Conservation (phyloP, 2,113 vertebrate genomes). For the Uria lomvia region DNA sequence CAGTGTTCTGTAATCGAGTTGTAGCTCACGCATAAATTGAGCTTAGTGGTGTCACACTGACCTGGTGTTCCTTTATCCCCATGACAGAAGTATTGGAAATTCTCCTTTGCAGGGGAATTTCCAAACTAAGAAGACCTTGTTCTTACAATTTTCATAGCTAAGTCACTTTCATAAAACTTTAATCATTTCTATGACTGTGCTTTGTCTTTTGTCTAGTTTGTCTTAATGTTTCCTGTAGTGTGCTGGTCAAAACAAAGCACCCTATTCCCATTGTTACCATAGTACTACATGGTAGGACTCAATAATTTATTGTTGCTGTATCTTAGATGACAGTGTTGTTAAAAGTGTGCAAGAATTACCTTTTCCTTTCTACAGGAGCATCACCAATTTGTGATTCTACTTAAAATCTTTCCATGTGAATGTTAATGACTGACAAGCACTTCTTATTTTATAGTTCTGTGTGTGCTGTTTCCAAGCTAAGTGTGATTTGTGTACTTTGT, state of each 20-base stretch:
- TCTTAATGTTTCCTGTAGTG: not conserved
- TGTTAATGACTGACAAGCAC: not conserved
- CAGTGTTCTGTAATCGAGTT: not conserved
- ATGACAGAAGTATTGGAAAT: not conserved
- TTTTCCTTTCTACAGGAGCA: not conserved
- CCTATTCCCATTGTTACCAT: not conserved
- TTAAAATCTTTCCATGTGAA: not conserved
- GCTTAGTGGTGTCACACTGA: not conserved
- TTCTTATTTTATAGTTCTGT: not conserved
- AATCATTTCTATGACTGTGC: not conserved
- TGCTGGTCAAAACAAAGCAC: not conserved
- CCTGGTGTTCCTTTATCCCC: not conserved
- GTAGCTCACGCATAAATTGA: not conserved
- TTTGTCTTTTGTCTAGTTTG: not conserved
- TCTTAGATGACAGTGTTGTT: not conserved
- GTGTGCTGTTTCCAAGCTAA: not conserved
- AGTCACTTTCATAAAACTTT: not conserved
- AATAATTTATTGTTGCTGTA: not conserved
- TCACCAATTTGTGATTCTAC: not conserved
- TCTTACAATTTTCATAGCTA: not conserved
- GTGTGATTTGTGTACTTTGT: not conserved
- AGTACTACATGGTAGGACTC: not conserved
- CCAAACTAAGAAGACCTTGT: not conserved
- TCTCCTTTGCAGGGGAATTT: not conserved
- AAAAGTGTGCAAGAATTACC: not conserved